Base-by-base conservation (phyloP, 1,140 invertebrate species). In the Ganaspis sp. region DNA sequence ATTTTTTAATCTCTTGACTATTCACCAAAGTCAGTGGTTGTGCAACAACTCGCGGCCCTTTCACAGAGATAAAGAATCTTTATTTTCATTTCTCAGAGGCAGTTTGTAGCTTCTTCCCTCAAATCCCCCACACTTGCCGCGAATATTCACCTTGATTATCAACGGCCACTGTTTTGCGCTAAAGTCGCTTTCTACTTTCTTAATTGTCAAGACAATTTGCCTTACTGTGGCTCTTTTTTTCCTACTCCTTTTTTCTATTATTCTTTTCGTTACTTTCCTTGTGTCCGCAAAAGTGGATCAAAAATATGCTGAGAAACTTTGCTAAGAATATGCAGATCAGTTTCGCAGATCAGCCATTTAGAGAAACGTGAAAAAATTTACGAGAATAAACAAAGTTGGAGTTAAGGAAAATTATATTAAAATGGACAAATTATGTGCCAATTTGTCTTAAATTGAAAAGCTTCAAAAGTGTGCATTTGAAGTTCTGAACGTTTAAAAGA, bases 31-130 rank as follows among this genome's bases (percentile, higher is more conserved):
- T 72, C 53, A 42, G 70, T 21, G 15, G 54, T 70, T 76, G 40
- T 12, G 45, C 37, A n/a, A 45, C 49, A 74, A 45, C 76, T 69
- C 12, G 29, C 70, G 6, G 23, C 15, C n/a, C 15, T 42, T 49
- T 12, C 21, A 21, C 23, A n/a, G 72, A 82, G 81, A 84, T 84
- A 84, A 83, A 83, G 79, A 76, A 84, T 84, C 81, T 83, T 83
- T 84, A 84, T 83, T 80, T 82, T 78, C 79, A 78, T 64, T 64
- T 64, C 58, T 64, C 58, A 64, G 58, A 64, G 58, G 58, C 58
- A 64, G 58, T 64, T 64, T 64, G 58, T 26, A 64, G 58, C 29
- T 64, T 58, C 54, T 58, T 26, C 21, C 53, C n/a, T 64, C 21
- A 26, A 64, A 64, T 26, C 58, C 54, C 58, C 23, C 58, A 21